phyloP scores from a whole-genome alignment of 1,140 invertebrate species.

The Samia ricini region DNA sequence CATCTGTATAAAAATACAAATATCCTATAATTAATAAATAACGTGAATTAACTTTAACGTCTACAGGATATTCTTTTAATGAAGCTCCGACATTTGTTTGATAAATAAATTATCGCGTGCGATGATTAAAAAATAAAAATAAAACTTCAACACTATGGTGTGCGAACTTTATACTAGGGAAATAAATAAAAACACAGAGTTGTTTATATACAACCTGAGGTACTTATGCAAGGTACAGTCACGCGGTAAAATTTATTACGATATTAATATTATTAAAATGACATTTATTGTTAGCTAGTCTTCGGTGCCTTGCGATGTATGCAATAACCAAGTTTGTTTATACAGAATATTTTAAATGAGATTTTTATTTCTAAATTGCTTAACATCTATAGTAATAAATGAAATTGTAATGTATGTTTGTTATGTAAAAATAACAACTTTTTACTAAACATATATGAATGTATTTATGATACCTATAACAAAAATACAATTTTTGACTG shows the following conservation, averaged over 20 bases:
- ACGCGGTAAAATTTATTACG: constrained; percentile 33
- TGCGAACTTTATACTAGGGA: constrained; percentile 37
- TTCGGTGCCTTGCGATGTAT: neutral
- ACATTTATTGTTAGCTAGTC: constrained; percentile 28
- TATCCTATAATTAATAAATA: constrained; percentile 37
- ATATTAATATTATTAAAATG: constrained; percentile 37
- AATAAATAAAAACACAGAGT: constrained; percentile 43
- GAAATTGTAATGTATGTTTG: too few relatives aligned
- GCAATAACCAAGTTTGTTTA: neutral
- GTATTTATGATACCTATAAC: too few relatives aligned
- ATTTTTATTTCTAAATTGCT: neutral
- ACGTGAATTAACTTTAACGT: constrained; percentile 29
- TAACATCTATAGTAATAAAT: too few relatives aligned
- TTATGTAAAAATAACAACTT: too few relatives aligned
- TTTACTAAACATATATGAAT: too few relatives aligned
- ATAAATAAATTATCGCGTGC: constrained; percentile 48
- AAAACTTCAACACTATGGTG: constrained; percentile 31
- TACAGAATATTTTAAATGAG: neutral
- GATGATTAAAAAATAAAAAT: constrained; percentile 37
- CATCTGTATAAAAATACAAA: neutral
- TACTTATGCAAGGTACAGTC: constrained; percentile 36
- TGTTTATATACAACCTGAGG: constrained; percentile 31
- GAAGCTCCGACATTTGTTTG: constrained; percentile 52
- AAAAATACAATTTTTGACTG: too few relatives aligned
- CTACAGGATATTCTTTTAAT: constrained; percentile 44